Evolutionary conservation across 2,797 vertebrate genomes (phyloP), one percentile per base, ranked within the genome.

Genomic region (Artibeus jamaicensis): DNA sequence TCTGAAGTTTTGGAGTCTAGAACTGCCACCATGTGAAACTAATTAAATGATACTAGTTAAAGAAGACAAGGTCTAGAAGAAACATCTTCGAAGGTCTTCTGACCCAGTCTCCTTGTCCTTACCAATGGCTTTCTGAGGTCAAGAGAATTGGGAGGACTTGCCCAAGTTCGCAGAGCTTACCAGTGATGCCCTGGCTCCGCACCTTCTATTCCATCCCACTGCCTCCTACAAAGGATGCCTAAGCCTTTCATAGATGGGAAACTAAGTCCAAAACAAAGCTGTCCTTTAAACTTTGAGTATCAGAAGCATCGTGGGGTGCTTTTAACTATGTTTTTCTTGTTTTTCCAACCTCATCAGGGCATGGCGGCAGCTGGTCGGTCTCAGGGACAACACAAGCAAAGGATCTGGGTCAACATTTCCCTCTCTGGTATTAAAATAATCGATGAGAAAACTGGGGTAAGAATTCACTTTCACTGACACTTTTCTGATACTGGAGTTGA

Each of bases 371-470:
- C 99, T 93, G 99, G 99, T 83, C 99, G 99, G n/a, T 99, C 99
- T 89, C 99, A 99, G 92, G 99, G 99, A 91, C 99, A 99, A 57
- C 99, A 99, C 98, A 99, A 99, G 96, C 99, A 99, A 98, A 99
- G 99, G 98, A 99, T 99, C 97, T 99, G 99, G 99, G 96, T 99
- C 97, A 99, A 99, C 98, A 99, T 99, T 94, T 99, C 99, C 68
- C 98, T 99, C 94, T 98, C 99, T 10, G 99, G 99, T 62, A 99
- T 99, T 98, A 99, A 99, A 98, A 99, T 99, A 97, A 98, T 99
- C 53, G 99, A 99, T 39, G 99, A 99, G 96, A 99, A 99, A 98
- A 99, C 99, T 1, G 99, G 99, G 97, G 99, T 99, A 98, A 99
- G 99, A 98, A 93, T 89, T 3, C 77, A 53, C 48, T 5, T 3